Evolutionary conservation across 2,888 invertebrate genomes (phyloP).

Genomic region (Erpobdella octoculata): DNA sequence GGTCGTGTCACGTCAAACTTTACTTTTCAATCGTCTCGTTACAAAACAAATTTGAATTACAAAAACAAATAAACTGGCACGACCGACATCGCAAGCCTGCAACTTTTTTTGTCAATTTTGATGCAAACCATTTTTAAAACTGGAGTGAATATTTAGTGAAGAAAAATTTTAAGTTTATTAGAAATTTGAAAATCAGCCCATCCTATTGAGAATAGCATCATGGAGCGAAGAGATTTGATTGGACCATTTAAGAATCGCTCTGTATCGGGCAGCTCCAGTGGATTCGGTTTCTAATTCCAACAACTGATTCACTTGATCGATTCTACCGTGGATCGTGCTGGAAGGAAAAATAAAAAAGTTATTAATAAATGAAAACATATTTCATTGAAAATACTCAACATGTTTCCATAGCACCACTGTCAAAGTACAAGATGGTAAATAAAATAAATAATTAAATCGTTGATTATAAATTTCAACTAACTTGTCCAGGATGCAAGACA

Average conservation of each 20-base stretch:
- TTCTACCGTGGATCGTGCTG: slow-evolving; percentile 57
- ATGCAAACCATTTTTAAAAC: too few relatives aligned
- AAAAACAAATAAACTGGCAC: too few relatives aligned
- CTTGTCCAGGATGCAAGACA: slow-evolving; percentile 95
- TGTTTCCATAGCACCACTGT: neutral
- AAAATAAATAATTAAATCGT: too few relatives aligned
- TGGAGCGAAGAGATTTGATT: slow-evolving; percentile 79
- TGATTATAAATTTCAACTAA: too few relatives aligned
- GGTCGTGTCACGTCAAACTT: too few relatives aligned
- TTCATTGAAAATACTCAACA: neutral
- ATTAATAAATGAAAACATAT: neutral
- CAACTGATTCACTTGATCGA: slow-evolving; percentile 81
- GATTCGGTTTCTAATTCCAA: slow-evolving; percentile 65
- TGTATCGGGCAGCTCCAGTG: slow-evolving; percentile 75
- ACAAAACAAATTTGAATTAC: too few relatives aligned
- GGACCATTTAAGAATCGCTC: slow-evolving; percentile 91
- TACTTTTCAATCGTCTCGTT: too few relatives aligned
- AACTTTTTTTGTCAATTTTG: too few relatives aligned
- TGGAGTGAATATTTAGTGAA: too few relatives aligned
- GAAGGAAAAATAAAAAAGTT: neutral
- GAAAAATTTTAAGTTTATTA: too few relatives aligned
- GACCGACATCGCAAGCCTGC: too few relatives aligned
- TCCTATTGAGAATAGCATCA: slow-evolving; percentile 82
- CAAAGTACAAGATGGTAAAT: neutral
- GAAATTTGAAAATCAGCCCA: too few relatives aligned